A percentile compares a stretch with the other conserved stretches of the same genome.
These are phyloP conservation scores for Melikaiella ostensackeni DNA, from an alignment of 2,888 invertebrate species.

Conservation along the genomic window DNA sequence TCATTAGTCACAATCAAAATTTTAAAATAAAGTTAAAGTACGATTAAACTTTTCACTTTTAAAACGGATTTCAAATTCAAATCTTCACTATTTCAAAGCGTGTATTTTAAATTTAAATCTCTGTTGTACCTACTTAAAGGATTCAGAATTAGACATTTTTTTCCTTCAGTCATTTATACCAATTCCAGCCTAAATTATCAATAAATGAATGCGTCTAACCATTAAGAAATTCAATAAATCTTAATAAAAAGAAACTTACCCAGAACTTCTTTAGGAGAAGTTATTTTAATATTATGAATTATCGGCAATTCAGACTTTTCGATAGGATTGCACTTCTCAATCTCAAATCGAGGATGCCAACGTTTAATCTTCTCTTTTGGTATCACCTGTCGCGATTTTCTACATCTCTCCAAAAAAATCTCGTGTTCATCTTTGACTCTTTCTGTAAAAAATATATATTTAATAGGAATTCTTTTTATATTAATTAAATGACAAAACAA, in stretches of 20 bases:
- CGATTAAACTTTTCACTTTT: too few relatives aligned
- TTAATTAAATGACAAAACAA: neutral
- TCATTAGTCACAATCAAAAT: too few relatives aligned
- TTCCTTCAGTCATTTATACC: too few relatives aligned
- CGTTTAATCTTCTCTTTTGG: conserved; percentile 85
- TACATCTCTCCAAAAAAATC: conserved; percentile 82
- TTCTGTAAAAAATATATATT: conserved; percentile 69
- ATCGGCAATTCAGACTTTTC: conserved; percentile 85
- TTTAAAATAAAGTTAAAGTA: too few relatives aligned
- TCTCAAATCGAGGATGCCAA: conserved; percentile 95
- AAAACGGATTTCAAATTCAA: too few relatives aligned
- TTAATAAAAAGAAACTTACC: conserved; percentile 51
- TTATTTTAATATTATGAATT: conserved; percentile 84
- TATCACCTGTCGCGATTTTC: conserved; percentile 87
- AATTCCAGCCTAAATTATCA: too few relatives aligned
- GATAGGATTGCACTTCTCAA: conserved; percentile 90
- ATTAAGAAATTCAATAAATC: neutral
- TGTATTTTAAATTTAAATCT: too few relatives aligned
- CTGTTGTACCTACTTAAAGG: too few relatives aligned
- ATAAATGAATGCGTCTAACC: too few relatives aligned
- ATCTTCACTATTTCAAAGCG: too few relatives aligned
- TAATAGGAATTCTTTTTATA: neutral
- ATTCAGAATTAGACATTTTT: too few relatives aligned
- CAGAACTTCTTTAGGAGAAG: conserved; percentile 88
- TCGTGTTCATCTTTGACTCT: conserved; percentile 87